phyloP scores from a whole-genome alignment of 2,113 vertebrate species.

The Chrysemys picta region DNA sequence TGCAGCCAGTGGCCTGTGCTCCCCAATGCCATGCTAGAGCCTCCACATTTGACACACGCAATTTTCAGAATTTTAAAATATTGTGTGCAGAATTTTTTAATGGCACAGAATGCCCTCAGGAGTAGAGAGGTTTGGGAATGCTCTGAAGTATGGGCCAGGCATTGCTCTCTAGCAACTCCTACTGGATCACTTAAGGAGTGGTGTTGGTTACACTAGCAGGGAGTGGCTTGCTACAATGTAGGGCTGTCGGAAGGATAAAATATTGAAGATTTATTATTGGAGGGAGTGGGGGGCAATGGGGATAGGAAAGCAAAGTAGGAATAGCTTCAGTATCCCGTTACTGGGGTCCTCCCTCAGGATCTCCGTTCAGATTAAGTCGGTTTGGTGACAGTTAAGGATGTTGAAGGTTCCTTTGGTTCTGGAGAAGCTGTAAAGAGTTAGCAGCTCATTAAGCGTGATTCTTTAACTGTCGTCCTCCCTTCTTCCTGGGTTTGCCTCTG shows the following conservation, averaged over 20 bases:
- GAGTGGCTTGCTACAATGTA: background rate
- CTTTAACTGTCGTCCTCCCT: background rate
- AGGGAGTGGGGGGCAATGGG: background rate
- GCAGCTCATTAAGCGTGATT: background rate
- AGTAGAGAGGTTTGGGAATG: background rate
- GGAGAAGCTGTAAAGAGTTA: background rate
- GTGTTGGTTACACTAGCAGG: background rate
- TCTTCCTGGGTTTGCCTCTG: background rate
- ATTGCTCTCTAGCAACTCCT: background rate
- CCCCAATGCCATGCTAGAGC: too few relatives aligned
- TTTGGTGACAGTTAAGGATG: background rate
- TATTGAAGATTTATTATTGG: background rate
- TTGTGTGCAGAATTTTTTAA: too few relatives aligned
- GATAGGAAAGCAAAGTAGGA: background rate
- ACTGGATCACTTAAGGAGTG: background rate
- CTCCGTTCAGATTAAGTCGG: background rate
- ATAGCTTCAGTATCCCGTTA: background rate
- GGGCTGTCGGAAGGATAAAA: background rate
- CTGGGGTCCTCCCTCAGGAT: background rate
- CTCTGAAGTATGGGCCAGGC: background rate
- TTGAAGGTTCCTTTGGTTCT: background rate
- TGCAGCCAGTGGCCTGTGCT: too few relatives aligned
- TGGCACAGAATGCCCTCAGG: too few relatives aligned
- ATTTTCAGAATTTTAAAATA: too few relatives aligned
- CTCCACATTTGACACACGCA: too few relatives aligned